Evolutionary conservation across 1,140 invertebrate species (phyloP), one percentile per base, ranked within the genome.

Genomic region (Penaeus chinensis): DNA sequence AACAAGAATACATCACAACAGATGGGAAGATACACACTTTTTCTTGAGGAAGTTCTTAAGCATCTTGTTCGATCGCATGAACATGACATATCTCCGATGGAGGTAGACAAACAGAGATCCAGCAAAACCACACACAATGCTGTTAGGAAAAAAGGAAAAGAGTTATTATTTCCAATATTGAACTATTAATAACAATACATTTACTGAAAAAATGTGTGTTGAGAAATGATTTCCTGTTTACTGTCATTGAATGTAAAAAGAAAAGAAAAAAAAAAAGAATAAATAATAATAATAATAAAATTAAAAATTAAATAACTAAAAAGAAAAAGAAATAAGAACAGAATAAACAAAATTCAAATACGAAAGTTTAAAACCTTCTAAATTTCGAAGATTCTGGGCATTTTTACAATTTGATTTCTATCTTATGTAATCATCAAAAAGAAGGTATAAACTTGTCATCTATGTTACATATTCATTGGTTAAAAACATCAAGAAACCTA

Each of bases 1-100:
- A 54, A 54, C 54, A 54, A 54, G 54, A 54, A 74, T 11, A 18
- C 11, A 16, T 11, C 27, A 13, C 27, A 74, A 74, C 42, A 74
- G 13, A 74, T 11, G 8, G 27, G 11, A 32, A 18, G 11, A 10
- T 54, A 83, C 84, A 85, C 93, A 99, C 98, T 99, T 99, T 93
- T 99, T 98, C 91, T 99, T 97, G 11, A 99, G 93, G 92, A 99
- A 98, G 71, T 94, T 94, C 91, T 98, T 99, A 92, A 99, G 95
- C 89, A 95, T 95, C 92, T 98, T 98, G 91, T 97, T 98, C 89
- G 96, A 96, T 83, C 98, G 94, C 95, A 99, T 98, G 91, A 99
- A 99, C 54, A 98, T 94, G 5, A 99, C 98, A 91, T 99, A 98
- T 90, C 96, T 95, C 0, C 98, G 93, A 92, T 99, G 98, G 11